Evolutionary conservation across 92 coral and sea anemone genomes (phyloP), one percentile per base, ranked within the genome.

Genomic region (Montipora capitata): DNA sequence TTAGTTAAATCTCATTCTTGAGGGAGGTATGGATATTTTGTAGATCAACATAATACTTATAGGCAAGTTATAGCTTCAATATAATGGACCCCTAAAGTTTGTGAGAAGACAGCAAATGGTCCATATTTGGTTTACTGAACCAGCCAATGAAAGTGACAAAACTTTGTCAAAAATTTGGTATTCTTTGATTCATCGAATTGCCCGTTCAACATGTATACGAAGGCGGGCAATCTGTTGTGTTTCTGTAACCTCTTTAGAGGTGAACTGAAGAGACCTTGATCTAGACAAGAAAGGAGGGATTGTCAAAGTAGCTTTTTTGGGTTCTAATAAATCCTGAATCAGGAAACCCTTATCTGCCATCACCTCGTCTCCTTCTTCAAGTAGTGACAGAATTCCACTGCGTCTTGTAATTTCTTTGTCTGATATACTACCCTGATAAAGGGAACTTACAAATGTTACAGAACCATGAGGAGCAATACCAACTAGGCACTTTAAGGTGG

Each of bases 311-410:
- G 68, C 93, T 44, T 85, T 73, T 71, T 63, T 44, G 14, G 14
- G 39, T 10, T 41, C 69, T 38, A 89, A 58, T 10, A 65, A 38
- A 6, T 85, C 86, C 63, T 80, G 48, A 48, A 90, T 90, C 4
- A 70, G 44, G 63, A 83, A 89, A 12, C 93, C 93, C 58, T 78
- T 89, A 35, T 89, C 93, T 51, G 79, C 89, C 93, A 89, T 89
- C 1, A 89, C 85, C 63, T 41, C 74, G 66, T 89, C 89, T 43
- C 85, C 88, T 68, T 67, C 85, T 40, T 89, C 78, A 10, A 79
- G 40, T 3, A 85, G 63, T 57, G 66, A 72, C 58, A 91, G 68
- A 11, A 85, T 54, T 6, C 94, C 91, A 65, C 84, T 43, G 10
- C 67, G 76, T 12, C 81, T 79, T 18, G 82, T 75, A 5, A 86